Percentiles rank a stretch among this genome's conserved stretches.
Conservation (phyloP, 2,888 invertebrate genomes). For the Blastobasis lacticolella region DNA sequence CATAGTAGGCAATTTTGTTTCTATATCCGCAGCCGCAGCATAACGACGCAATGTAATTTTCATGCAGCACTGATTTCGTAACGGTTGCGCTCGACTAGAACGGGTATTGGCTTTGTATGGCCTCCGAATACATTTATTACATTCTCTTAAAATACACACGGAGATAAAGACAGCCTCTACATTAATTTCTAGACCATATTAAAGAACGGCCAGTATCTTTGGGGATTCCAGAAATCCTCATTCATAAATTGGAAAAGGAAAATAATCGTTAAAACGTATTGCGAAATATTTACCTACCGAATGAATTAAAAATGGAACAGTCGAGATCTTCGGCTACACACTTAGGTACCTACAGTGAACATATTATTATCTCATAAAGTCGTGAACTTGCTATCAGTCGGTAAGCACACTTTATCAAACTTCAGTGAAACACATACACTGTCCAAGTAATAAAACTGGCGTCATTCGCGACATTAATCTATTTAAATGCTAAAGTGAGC, state of each 20-base stretch:
- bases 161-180: constrained; percentile 6
- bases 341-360: constrained; percentile 38
- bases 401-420: constrained; percentile 62
- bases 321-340: constrained; percentile 1
- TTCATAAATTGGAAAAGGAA: too few relatives aligned
- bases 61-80: constrained; percentile 70
- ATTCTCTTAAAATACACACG: constrained; percentile 29
- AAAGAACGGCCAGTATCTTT: background rate
- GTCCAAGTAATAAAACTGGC: constrained; percentile 35
- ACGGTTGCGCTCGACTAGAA: constrained; percentile 71
- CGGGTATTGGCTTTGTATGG: constrained; percentile 63
- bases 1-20: too few relatives aligned
- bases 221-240: too few relatives aligned
- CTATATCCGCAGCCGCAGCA: constrained; percentile 2
- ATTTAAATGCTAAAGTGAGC: constrained; percentile 34
- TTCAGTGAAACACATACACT: constrained; percentile 28
- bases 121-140: constrained; percentile 40
- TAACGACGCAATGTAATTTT: constrained; percentile 48
- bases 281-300: too few relatives aligned
- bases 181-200: background rate
- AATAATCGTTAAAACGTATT: too few relatives aligned
- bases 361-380: constrained; percentile 66
- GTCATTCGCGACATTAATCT: constrained; percentile 39
- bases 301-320: background rate
- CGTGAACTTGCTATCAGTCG: constrained; percentile 56